Base-by-base conservation (phyloP, 2,888 invertebrate genomes). In the Scaptodrosophila latifasciaeformis region DNA sequence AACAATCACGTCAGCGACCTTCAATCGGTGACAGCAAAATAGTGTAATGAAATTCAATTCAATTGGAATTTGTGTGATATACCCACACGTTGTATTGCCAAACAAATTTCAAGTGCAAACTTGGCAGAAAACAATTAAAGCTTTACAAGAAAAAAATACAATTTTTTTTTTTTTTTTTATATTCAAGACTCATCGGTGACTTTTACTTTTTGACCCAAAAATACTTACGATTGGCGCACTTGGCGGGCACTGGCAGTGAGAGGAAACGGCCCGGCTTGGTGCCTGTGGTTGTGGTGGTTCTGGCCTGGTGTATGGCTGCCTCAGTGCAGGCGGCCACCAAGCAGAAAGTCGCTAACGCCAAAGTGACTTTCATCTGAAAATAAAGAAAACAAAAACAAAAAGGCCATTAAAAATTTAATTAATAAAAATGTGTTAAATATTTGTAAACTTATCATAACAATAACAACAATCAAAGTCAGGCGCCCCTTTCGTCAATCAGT, bases 221-320 rank as follows among this genome's bases (percentile, higher is more conserved):
- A 12, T 70, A 93, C 94, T 93, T 88, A 95, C 95, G 91, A 87
- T 89, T 92, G 62, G 93, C 90, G 87, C 95, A 95, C 88, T 95
- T 95, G 84, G 92, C 90, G 59, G 95, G 90, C 61, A 90, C 89
- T 40, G 95, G 95, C 69, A 95, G 89, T 45, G 94, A 92, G 65
- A 95, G 89, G 88, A 95, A 95, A 79, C 95, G 89, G 82, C 95
- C 95, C 10, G 94, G 93, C 84, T 93, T 91, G 80, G 90, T 91
- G 61, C 84, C 89, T 78, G 89, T 85, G 56, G 84, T 83, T 58
- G 90, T 89, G 69, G 88, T 88, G 64, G 91, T 91, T 64, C 92
- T 92, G 61, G 88, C 88, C 86, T 82, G 83, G 60, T 82, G 82
- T 81, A 89, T 88, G 49, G 89, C 89, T 63, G 90, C 88, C 67